phyloP scores from a whole-genome alignment of 2,888 invertebrate genomes.

The Plusia festucae region DNA sequence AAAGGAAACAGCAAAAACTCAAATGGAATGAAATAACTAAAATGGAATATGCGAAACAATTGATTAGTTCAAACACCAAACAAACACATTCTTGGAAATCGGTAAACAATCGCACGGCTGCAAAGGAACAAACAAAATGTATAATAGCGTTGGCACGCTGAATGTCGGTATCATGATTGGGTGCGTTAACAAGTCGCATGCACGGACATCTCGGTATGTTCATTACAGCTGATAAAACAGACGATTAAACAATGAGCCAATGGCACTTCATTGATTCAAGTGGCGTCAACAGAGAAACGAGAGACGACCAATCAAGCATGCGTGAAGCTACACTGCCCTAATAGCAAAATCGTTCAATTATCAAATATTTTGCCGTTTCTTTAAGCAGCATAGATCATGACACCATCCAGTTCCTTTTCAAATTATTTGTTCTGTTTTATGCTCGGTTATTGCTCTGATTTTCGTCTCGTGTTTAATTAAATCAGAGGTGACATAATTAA shows the following conservation, averaged over 20 bases:
- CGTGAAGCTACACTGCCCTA: constrained; percentile 45
- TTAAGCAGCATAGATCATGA: constrained; percentile 40
- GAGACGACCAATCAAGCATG: constrained; percentile 79
- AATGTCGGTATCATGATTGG: constrained; percentile 56
- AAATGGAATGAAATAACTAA: constrained; percentile 17
- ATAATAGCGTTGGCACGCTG: constrained; percentile 13
- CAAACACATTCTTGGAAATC: constrained; percentile 42
- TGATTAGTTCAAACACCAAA: constrained; percentile 27
- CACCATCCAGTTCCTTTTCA: constrained; percentile 43
- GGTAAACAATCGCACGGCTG: constrained; percentile 32
- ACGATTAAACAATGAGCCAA: constrained; percentile 86
- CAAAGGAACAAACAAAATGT: constrained; percentile 32
- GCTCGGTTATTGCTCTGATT: constrained; percentile 24
- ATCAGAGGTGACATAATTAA: neutral
- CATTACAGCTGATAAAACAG: constrained; percentile 86
- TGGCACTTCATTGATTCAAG: constrained; percentile 86
- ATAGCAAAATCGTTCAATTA: constrained; percentile 56
- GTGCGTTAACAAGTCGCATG: constrained; percentile 60
- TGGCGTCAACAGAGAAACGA: constrained; percentile 81
- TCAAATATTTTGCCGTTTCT: constrained; percentile 46
- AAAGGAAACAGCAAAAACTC: constrained; percentile 23
- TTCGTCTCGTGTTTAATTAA: constrained; percentile 14
- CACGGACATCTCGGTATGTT: constrained; percentile 60
- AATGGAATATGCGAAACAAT: constrained; percentile 36
- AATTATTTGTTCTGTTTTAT: constrained; percentile 38